Conservation (phyloP, 2,888 invertebrate genomes). For the Drosophila imparisetae region DNA sequence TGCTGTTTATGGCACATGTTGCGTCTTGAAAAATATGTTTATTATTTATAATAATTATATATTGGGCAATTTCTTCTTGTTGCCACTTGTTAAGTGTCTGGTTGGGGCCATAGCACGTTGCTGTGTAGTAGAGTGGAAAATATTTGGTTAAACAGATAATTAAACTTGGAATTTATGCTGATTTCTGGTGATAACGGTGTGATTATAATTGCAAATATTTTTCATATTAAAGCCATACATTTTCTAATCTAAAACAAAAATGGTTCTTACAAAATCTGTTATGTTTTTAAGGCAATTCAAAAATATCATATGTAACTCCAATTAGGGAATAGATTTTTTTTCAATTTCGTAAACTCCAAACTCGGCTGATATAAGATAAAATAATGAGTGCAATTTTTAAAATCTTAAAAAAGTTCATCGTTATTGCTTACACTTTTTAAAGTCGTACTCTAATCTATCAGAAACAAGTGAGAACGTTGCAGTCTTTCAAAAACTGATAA, state of each 20-base stretch:
- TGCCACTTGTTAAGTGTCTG: not conserved
- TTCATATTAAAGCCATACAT: not conserved
- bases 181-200: not conserved
- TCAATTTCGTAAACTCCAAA: not conserved
- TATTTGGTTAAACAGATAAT: conserved; percentile 7
- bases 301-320: not conserved
- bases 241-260: not conserved
- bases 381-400: not conserved
- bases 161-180: conserved; percentile 1
- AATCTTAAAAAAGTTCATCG: no score
- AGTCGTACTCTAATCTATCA: not conserved
- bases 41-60: conserved; percentile 24
- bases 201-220: not conserved
- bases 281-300: not conserved
- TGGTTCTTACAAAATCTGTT: not conserved
- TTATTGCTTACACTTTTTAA: not conserved
- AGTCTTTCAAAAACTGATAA: not conserved
- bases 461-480: not conserved
- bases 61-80: not conserved
- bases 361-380: not conserved
- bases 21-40: conserved; percentile 12
- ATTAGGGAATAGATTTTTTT: not conserved
- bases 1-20: not conserved
- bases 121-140: conserved; percentile 19
- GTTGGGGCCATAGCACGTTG: not conserved